Base-by-base conservation (phyloP, 2,888 invertebrate genomes). In the Metalampra italica region DNA sequence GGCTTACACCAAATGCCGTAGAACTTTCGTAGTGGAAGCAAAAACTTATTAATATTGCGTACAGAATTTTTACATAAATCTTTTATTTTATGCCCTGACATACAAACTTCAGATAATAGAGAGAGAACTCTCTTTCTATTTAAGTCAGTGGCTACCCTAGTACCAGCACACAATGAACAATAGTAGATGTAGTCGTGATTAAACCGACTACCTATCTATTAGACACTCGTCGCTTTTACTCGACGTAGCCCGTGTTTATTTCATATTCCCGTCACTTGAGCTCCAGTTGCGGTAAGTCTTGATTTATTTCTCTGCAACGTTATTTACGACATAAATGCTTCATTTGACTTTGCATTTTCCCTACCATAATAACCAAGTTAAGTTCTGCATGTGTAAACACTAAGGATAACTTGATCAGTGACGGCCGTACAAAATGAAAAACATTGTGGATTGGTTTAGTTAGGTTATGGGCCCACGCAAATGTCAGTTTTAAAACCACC, bases 141-240 rank as follows among this genome's bases (percentile, higher is more conserved):
- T 32, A 32, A 11, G 32, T 32, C 7, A 32, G 32, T 32, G 32
- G 32, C 7, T 32, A 32, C 32, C 43, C 43, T 43, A 43, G 43
- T 3, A 36, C 9, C 7, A 15, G 41, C 42, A 29, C 11, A 29
- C 36, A 46, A 46, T 50, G 52, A 53, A 56, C 56, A 56, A 56
- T 56, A 53, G 41, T 36, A 4, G 46, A 53, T 51, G 54, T 44
- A 46, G 54, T 57, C 53, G 57, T 57, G 55, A 57, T 57, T 52
- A 51, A 34, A 50, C 42, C 44, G 32, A 50, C 34, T 22, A 39
- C 30, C 46, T 41, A 39, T 39, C 45, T 48, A 52, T 29, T 45
- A 52, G 52, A 42, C 46, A 45, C 41, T 30, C 22, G 38, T 22
- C 29, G 49, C 53, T 53, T 50, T 54, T 53, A 52, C 49, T 48